Base-by-base conservation (phyloP, 92 coral and sea anemone species). In the Epizoanthus fatuus region DNA sequence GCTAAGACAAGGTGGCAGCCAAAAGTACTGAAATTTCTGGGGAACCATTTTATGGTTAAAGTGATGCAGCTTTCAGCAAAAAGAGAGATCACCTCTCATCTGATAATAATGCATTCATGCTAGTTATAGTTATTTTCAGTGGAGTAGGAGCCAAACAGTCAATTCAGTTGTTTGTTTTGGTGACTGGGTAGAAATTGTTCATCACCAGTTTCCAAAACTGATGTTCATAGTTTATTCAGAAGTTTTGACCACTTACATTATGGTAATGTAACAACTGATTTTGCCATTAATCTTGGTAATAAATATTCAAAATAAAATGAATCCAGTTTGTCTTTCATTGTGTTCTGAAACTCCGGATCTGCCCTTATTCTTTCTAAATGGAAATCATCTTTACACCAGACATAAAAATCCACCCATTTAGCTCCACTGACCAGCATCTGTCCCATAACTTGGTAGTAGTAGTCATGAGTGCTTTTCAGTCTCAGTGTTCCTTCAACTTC, bases 381-480 rank as follows among this genome's bases (percentile, higher is more conserved):
- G 63, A 66, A 77, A 47, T 77, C 84, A 25, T 40, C 52, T 57
- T 58, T 68, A 17, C 85, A 86, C 12, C 15, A 68, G 39, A 78
- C 84, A 55, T 25, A 86, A 57, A 86, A 77, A 38, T 69, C 79
- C n/a, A 56, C 84, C 90, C 79, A 86, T 11, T 5, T 10, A 38
- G 49, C 17, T 40, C 74, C 80, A 8, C 84, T 55, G 56, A 78
- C 35, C 7, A 77, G 76, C 89, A 77, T 58, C 52, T 66, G 80
- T 32, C 73, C 85, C 73, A 67, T 77, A 25, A 77, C 72, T 42
- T 86, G 84, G 80, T 86, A 86, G 75, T 76, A 77, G 63, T 86
- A 86, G 45, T 13, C 35, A 49, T 42, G 90, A 8, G 15, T 75
- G 16, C 39, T 77, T 78, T 47, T 68, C 8, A 78, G 63, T 86